Percentiles rank a stretch among this genome's conserved stretches.
phyloP scores from a whole-genome alignment of 2,797 vertebrate genomes.

The Pipistrellus pipistrellus region DNA sequence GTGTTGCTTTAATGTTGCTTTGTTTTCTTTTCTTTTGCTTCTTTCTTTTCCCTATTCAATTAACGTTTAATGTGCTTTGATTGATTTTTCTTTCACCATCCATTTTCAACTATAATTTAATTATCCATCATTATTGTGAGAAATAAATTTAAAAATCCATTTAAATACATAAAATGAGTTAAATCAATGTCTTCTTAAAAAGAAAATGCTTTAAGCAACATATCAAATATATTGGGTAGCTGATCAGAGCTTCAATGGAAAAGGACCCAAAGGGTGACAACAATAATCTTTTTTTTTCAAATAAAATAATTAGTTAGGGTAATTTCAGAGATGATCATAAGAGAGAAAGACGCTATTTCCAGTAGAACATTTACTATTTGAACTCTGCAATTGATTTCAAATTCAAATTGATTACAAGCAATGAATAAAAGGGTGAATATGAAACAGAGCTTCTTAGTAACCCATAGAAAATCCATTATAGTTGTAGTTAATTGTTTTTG shows the following conservation, averaged over 20 bases:
- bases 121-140: conserved; percentile 79
- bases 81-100: conserved; percentile 65
- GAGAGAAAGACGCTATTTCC: not conserved
- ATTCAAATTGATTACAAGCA: conserved; percentile 1
- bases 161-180: conserved; percentile 67
- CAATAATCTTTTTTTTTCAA: not conserved
- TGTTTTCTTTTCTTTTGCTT: not conserved
- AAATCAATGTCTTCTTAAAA: conserved; percentile 74
- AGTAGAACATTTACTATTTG: conserved; percentile 17
- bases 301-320: conserved; percentile 56
- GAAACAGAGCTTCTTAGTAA: not conserved
- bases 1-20: not conserved
- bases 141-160: conserved; percentile 76
- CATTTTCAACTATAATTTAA: conserved; percentile 81
- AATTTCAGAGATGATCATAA: conserved; percentile 31
- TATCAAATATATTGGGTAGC: conserved; percentile 59
- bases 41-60: conserved; percentile 59
- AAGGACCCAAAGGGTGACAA: conserved; percentile 4
- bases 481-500: not conserved
- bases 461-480: conserved; percentile 58
- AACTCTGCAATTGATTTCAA: conserved; percentile 13
- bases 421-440: not conserved
- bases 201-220: not conserved
- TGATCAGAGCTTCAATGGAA: conserved; percentile 69
- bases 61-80: conserved; percentile 76